phyloP scores from a whole-genome alignment of 2,113 vertebrate species.

The Galeopterus variegatus region DNA sequence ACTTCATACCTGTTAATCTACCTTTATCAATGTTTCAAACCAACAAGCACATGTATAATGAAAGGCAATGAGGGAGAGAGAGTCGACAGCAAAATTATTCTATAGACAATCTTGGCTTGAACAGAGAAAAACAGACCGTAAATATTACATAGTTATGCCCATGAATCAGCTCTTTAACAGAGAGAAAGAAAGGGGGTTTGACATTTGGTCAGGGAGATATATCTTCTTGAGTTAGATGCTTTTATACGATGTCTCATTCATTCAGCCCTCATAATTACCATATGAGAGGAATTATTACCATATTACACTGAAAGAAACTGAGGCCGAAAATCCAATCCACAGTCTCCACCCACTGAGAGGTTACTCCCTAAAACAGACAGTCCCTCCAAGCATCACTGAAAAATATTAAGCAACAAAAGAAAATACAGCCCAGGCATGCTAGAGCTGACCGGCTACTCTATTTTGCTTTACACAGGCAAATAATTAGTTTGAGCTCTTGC shows the following conservation, averaged over 20 bases:
- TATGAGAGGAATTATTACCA: neutral
- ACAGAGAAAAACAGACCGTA: neutral
- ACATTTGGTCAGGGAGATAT: neutral
- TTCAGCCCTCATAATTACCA: neutral
- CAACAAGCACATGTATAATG: neutral
- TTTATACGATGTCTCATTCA: neutral
- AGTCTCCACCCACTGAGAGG: neutral
- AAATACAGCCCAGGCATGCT: neutral
- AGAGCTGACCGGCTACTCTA: constrained; percentile 36
- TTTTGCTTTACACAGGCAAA: constrained; percentile 69
- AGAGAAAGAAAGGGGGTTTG: neutral
- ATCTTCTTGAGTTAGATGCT: constrained; percentile 19
- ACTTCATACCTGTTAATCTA: neutral
- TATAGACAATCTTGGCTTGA: neutral
- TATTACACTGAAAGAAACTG: constrained; percentile 45
- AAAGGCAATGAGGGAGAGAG: neutral
- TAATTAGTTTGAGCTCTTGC: constrained; percentile 69
- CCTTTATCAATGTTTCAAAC: neutral
- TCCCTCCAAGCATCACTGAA: neutral
- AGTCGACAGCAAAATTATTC: neutral
- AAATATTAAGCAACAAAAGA: constrained; percentile 40
- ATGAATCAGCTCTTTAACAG: constrained; percentile 14
- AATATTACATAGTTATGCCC: neutral
- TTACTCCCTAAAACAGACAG: constrained; percentile 16
- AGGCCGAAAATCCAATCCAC: neutral